Conservation (phyloP, 2,113 vertebrate genomes). For the Cheirogaleus medius region DNA sequence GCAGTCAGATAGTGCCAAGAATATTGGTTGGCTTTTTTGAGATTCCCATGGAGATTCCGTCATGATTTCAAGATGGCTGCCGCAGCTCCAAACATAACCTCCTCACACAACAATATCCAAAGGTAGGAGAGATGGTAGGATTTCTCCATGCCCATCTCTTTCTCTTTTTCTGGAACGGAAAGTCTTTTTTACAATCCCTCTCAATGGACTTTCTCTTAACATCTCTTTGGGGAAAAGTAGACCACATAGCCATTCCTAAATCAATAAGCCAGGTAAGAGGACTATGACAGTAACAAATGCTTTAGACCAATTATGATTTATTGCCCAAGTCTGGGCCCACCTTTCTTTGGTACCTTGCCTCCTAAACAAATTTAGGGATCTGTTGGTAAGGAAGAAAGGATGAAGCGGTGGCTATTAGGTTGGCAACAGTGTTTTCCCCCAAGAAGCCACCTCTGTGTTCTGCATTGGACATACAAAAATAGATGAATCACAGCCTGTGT, state of each 20-base stretch:
- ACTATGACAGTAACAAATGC: neutral
- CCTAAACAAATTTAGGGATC: neutral
- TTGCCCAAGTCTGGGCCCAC: neutral
- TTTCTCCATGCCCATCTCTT: neutral
- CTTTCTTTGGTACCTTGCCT: neutral
- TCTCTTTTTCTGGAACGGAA: neutral
- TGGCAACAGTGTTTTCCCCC: neutral
- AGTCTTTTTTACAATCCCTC: neutral
- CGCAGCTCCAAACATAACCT: neutral
- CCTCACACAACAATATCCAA: neutral
- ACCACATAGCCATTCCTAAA: neutral
- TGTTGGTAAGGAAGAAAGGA: neutral
- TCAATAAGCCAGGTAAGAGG: neutral
- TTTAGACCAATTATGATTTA: neutral
- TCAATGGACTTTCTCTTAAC: neutral
- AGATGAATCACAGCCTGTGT: neutral
- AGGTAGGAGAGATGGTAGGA: neutral
- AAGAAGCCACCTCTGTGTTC: neutral
- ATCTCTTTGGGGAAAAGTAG: neutral
- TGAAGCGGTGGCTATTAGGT: neutral
- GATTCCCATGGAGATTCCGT: neutral
- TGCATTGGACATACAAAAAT: neutral
- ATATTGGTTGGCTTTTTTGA: neutral
- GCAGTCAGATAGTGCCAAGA: neutral
- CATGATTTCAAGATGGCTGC: slow-evolving; percentile 32